Evolutionary conservation across 2,113 vertebrate genomes (phyloP), one percentile per base, ranked within the genome.

Genomic region (Etia nguti): DNA sequence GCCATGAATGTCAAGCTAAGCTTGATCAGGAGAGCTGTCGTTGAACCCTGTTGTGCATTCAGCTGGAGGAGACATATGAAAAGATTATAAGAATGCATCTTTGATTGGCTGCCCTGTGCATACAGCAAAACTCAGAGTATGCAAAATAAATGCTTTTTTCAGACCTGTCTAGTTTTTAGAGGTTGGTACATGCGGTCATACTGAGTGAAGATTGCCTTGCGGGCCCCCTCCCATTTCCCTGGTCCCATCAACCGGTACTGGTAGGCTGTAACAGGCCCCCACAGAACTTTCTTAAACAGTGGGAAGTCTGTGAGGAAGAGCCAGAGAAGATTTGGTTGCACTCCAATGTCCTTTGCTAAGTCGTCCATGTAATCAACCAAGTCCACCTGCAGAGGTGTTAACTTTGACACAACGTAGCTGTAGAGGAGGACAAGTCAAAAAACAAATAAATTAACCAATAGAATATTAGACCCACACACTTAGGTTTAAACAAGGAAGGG

Each of bases 341-440:
- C 92, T 0, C 96, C 96, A 0, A 96, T 94, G 84, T 92, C 93
- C 1, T 95, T 95, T 20, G 96, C 93, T 7, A 97, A 4, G n/a
- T 97, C 92, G 0, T 97, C 97, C 97, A 97, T 95, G 92, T 97
- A 97, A 46, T 88, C 38, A 83, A 97, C 89, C 18, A 96, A 97
- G 90, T 97, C 97, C 1, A 94, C 96, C 82, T 97, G 96, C 73
- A 97, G 85, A 1, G 95, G 95, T 3, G 89, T 77, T 91, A 90
- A 29, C 88, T 94, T 94, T 15, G 95, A 96, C 57, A 95, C 91
- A 5, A 91, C 86, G 82, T 90, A 96, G 88, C 95, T 96, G 86
- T 13, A 59, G 62, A 79, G 12, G 12, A 84, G 6, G 22, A 43
- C 41, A 13, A n/a, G 60, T 97, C 92, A 36, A 0, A 8, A 59